A percentile compares a stretch with the other conserved stretches of the same genome.
Conservation (phyloP, 2,113 vertebrate species). For the Silurus glanis region DNA sequence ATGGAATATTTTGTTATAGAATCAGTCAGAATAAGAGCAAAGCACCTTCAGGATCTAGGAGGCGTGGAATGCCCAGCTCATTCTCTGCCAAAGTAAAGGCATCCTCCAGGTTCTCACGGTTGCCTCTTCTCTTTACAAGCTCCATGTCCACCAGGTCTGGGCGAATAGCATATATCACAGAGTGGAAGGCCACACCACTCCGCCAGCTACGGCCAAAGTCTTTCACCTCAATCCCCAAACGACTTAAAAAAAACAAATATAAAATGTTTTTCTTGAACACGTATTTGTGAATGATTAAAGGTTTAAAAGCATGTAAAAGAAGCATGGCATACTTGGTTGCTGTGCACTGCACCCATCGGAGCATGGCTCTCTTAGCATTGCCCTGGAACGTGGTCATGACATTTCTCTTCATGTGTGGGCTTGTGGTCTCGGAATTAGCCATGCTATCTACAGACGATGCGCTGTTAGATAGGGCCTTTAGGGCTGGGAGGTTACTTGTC, state of each 20-base stretch:
- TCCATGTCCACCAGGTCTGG: constrained; percentile 92
- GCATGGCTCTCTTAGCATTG: constrained; percentile 85
- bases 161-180: constrained; percentile 86
- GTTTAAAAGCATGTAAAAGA: not conserved
- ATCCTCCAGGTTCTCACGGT: constrained; percentile 88
- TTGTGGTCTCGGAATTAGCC: constrained; percentile 84
- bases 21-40: not conserved
- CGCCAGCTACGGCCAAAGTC: constrained; percentile 96
- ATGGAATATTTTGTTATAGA: not conserved
- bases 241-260: constrained; percentile 65
- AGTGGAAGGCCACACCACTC: constrained; percentile 90
- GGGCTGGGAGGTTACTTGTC: constrained; percentile 88
- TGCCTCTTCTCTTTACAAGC: constrained; percentile 76
- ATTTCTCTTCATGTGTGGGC: constrained; percentile 90
- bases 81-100: constrained; percentile 89
- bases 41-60: constrained; percentile 93
- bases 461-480: constrained; percentile 84
- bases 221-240: constrained; percentile 85
- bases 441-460: constrained; percentile 88
- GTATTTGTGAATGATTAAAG: not conserved
- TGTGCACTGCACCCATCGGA: constrained; percentile 93
- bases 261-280: not conserved
- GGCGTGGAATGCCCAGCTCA: constrained; percentile 88
- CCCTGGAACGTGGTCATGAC: constrained; percentile 83
- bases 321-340: constrained; percentile 78